A percentile compares a stretch with the other conserved stretches of the same genome.
Evolutionary conservation across 1,140 invertebrate species (phyloP).

Genomic region (Bombus pascuorum): DNA sequence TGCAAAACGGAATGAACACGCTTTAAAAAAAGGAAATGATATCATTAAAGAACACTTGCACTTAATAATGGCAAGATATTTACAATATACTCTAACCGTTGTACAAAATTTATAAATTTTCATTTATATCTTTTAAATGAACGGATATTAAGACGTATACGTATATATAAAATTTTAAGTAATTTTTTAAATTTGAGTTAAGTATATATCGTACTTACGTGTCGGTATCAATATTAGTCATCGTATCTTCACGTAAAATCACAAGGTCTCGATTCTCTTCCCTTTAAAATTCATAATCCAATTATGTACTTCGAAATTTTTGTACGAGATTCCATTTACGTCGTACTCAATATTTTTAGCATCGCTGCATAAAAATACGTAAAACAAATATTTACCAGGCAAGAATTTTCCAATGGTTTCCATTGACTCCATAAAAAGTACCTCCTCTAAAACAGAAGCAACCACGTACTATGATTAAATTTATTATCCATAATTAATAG

Average conservation of each 20-base stretch:
- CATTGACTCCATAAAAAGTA: neutral
- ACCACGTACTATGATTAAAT: neutral
- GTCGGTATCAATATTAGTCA: neutral
- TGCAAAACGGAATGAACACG: neutral
- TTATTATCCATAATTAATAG: neutral
- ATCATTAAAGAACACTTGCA: constrained; percentile 9
- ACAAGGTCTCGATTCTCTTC: neutral
- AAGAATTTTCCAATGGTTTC: neutral
- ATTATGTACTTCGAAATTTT: neutral
- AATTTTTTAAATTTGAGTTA: neutral
- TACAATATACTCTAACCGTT: no score
- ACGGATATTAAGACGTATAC: neutral
- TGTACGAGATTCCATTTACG: neutral
- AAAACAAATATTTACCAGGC: neutral
- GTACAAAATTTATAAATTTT: neutral
- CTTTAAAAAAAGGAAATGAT: constrained; percentile 2
- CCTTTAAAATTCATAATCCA: neutral
- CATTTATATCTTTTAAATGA: neutral
- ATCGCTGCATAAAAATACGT: neutral
- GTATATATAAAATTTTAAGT: neutral
- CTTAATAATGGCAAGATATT: neutral
- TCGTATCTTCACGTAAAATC: neutral
- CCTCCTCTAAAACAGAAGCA: constrained; percentile 2
- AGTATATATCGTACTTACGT: neutral
- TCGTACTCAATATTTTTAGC: neutral